Evolutionary conservation across 1,140 invertebrate genomes (phyloP).

Genomic region (Listronotus bonariensis): DNA sequence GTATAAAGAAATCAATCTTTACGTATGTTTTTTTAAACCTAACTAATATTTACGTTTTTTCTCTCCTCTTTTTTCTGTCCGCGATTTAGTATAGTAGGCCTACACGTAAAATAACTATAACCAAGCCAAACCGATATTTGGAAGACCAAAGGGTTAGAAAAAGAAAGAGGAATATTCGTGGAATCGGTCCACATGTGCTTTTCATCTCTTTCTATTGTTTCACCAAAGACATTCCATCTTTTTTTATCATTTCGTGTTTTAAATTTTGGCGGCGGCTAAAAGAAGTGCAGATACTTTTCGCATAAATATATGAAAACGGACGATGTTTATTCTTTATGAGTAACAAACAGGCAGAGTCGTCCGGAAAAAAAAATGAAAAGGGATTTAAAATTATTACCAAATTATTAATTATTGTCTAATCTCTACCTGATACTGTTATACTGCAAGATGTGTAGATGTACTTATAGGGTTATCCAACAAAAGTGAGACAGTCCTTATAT

Average conservation of each 20-base stretch:
- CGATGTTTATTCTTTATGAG: constrained; percentile 8
- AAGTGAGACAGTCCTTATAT: too few relatives aligned
- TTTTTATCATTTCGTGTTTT: neutral
- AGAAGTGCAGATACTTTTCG: neutral
- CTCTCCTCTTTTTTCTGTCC: neutral
- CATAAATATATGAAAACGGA: constrained; percentile 5
- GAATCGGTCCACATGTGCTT: neutral
- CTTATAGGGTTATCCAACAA: too few relatives aligned
- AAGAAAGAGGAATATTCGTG: neutral
- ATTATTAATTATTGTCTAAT: too few relatives aligned
- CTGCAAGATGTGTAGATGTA: too few relatives aligned
- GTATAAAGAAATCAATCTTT: too few relatives aligned
- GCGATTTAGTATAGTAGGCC: constrained; percentile 1
- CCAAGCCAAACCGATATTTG: constrained; percentile 7
- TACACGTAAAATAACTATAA: constrained; percentile 2
- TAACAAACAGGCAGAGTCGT: neutral
- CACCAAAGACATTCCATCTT: neutral
- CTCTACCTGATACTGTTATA: too few relatives aligned
- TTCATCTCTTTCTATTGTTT: too few relatives aligned
- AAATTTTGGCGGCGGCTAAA: neutral
- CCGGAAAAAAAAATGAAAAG: too few relatives aligned
- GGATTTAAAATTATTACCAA: too few relatives aligned
- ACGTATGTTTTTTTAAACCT: too few relatives aligned
- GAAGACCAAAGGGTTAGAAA: constrained; percentile 5
- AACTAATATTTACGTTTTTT: too few relatives aligned